These are phyloP conservation scores for Caenorhabditis japonica DNA, from an alignment of 2,888 invertebrate genomes.

Conservation along the genomic window DNA sequence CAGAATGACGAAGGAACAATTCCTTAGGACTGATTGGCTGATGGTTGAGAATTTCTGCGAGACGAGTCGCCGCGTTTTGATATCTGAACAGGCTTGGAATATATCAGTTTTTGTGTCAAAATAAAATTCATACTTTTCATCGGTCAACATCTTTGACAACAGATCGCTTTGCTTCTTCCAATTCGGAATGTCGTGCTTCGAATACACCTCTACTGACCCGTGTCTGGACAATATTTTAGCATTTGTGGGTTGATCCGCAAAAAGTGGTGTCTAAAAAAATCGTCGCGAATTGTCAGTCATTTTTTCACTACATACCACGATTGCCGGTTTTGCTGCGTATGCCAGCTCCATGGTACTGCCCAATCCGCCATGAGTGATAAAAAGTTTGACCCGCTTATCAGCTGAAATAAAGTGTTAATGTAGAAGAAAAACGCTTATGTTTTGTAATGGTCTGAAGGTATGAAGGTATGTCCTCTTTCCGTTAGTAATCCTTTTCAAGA, in stretches of 20 bases:
- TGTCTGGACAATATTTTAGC: slow-evolving; percentile 42
- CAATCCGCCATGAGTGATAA: slow-evolving; percentile 53
- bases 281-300: neutral
- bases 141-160: slow-evolving; percentile 17
- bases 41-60: slow-evolving; percentile 37
- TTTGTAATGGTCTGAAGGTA: too few species aligned
- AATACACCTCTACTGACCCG: slow-evolving; percentile 24
- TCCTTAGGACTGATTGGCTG: slow-evolving; percentile 45
- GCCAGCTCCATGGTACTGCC: slow-evolving; percentile 54
- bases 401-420: slow-evolving; percentile 8
- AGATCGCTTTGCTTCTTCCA: slow-evolving; percentile 27
- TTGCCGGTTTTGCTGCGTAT: slow-evolving; percentile 43
- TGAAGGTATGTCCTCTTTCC: too few species aligned
- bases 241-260: slow-evolving; percentile 44
- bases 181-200: slow-evolving; percentile 37
- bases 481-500: too few species aligned
- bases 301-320: slow-evolving; percentile 18
- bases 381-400: slow-evolving; percentile 41
- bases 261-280: slow-evolving; percentile 25
- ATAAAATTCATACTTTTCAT: slow-evolving; percentile 9
- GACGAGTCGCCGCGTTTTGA: slow-evolving; percentile 20
- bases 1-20: slow-evolving; percentile 32
- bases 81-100: slow-evolving; percentile 15
- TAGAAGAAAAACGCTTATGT: too few species aligned
- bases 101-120: neutral